Conservation (phyloP, 2,113 vertebrate genomes). For the Rhinopomastus cyanomelas region DNA sequence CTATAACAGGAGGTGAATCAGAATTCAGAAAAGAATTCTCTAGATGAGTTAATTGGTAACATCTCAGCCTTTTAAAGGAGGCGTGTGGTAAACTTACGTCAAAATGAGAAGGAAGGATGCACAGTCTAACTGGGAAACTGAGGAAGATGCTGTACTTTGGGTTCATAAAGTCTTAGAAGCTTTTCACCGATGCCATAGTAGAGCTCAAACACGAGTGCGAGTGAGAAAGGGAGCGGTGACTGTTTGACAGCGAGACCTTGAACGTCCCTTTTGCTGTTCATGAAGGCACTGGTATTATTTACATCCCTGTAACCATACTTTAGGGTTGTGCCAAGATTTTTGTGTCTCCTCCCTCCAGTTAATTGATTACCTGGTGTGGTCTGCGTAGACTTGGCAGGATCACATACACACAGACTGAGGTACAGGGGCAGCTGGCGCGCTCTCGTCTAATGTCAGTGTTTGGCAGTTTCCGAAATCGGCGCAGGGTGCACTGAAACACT, state of each 20-base stretch:
- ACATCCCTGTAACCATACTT: conserved; percentile 21
- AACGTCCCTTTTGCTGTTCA: conserved; percentile 34
- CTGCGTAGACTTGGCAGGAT: conserved; percentile 57
- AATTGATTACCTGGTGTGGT: conserved; percentile 70
- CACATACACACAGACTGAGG: conserved; percentile 47
- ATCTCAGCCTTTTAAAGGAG: background rate
- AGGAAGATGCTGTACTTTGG: background rate
- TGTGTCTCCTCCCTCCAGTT: conserved; percentile 18
- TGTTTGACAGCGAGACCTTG: conserved; percentile 12
- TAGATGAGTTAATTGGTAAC: background rate
- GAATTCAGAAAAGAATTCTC: background rate
- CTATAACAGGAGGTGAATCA: background rate
- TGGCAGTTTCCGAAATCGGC: conserved; percentile 68
- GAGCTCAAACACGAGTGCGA: background rate
- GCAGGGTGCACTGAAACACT: conserved; percentile 40
- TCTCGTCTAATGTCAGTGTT: conserved; percentile 64
- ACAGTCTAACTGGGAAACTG: background rate
- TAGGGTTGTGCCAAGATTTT: conserved; percentile 67
- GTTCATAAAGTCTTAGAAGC: background rate
- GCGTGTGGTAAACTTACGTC: background rate
- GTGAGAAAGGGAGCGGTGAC: background rate
- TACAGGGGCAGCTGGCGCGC: conserved; percentile 61
- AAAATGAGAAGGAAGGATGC: background rate
- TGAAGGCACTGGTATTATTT: conserved; percentile 56
- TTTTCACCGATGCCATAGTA: background rate